phyloP scores from a whole-genome alignment of 2,797 vertebrate species.

The Macropodus opercularis region DNA sequence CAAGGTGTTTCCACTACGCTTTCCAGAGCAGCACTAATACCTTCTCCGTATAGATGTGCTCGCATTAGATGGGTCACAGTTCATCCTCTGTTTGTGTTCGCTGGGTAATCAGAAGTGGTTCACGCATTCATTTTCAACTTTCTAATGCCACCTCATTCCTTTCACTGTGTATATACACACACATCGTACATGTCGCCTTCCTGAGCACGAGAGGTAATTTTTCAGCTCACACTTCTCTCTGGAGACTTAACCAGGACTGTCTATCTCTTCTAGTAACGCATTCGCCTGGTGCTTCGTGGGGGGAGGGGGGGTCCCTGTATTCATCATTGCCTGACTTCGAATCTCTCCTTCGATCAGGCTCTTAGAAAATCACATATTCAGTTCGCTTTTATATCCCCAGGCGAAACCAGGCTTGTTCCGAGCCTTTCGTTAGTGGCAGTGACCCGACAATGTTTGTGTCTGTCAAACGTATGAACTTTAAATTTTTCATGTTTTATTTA shows the following conservation, averaged over 20 bases:
- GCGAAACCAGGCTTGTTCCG: neutral
- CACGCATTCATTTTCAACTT: conserved; percentile 50
- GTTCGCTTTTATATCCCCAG: conserved; percentile 13
- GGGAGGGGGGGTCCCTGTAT: conserved; percentile 20
- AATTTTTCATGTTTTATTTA: conserved; percentile 36
- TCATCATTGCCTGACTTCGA: conserved; percentile 30
- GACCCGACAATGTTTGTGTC: conserved; percentile 4
- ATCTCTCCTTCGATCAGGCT: neutral
- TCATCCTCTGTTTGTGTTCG: conserved; percentile 50
- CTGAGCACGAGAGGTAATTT: conserved; percentile 39
- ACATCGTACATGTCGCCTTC: too few species aligned
- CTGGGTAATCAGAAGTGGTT: conserved; percentile 51
- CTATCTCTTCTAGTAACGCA: conserved; percentile 14
- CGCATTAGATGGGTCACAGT: conserved; percentile 51
- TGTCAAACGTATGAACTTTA: conserved; percentile 34
- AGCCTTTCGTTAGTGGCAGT: conserved; percentile 1
- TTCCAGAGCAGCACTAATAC: conserved; percentile 46
- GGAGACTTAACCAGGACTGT: neutral
- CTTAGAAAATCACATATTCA: conserved; percentile 4
- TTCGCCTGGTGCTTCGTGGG: neutral
- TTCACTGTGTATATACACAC: conserved; percentile 45
- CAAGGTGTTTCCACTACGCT: conserved; percentile 33
- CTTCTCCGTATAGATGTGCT: conserved; percentile 34
- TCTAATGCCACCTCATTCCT: conserved; percentile 25
- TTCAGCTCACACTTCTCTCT: conserved; percentile 35